Conservation (phyloP, 1,140 invertebrate species). For the Agrypnia vestita region DNA sequence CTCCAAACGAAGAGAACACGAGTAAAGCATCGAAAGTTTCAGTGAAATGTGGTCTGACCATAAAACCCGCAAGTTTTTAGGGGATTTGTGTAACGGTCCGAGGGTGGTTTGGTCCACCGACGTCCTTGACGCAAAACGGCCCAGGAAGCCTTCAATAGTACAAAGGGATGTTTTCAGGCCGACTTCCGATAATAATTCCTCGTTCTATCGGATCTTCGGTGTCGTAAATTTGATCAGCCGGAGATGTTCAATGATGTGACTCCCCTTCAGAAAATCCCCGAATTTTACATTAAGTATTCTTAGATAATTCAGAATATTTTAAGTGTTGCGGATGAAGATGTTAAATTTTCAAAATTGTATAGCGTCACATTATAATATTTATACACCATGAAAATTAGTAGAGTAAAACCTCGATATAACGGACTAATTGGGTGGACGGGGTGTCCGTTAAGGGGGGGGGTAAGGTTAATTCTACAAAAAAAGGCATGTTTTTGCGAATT, state of each 20-base stretch:
- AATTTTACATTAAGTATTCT: too few species aligned
- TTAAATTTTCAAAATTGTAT: too few species aligned
- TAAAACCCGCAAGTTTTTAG: constrained; percentile 9
- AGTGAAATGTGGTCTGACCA: neutral
- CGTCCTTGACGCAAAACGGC: neutral
- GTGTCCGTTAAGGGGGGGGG: too few species aligned
- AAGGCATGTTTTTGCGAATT: too few species aligned
- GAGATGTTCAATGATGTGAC: neutral
- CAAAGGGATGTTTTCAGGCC: neutral
- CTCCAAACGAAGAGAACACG: constrained; percentile 3
- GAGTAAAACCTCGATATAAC: too few species aligned
- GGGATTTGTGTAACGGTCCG: neutral
- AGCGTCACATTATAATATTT: too few species aligned
- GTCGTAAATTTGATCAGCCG: constrained; percentile 6
- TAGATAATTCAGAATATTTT: too few species aligned
- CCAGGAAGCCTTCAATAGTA: neutral
- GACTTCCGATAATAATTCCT: neutral
- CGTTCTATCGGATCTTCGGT: constrained; percentile 9
- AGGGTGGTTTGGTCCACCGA: neutral
- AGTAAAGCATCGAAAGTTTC: constrained; percentile 11
- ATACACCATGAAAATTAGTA: too few species aligned
- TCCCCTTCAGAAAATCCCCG: too few species aligned
- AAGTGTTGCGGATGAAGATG: too few species aligned
- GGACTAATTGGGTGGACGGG: too few species aligned
- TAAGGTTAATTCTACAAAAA: too few species aligned